These are phyloP conservation scores for Physella acuta DNA, from an alignment of 1,140 invertebrate species.

Conservation along the genomic window DNA sequence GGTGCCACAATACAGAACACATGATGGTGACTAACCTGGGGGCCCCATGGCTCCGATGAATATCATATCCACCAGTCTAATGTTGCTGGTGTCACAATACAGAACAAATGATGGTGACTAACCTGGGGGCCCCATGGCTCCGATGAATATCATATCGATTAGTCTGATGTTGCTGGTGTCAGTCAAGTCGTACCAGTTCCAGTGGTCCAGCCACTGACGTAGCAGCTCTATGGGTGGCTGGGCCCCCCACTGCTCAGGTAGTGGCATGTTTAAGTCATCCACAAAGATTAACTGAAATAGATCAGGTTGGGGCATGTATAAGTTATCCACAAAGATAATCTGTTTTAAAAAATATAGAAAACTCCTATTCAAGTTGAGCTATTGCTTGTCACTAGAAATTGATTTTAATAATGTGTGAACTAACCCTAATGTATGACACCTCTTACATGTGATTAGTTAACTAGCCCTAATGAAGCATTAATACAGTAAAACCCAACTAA, in stretches of 20 bases:
- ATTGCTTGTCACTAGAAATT: no score
- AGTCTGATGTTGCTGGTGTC: slow-evolving; percentile 81
- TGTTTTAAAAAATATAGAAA: no score
- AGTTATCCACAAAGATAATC: no score
- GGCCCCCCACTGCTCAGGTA: slow-evolving; percentile 77
- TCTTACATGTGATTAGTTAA: neutral
- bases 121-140: slow-evolving; percentile 85
- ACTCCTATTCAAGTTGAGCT: no score
- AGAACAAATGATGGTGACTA: no score
- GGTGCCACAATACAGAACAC: no score
- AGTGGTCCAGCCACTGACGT: slow-evolving; percentile 88
- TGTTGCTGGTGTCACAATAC: no score
- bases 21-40: no score
- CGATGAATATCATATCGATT: slow-evolving; percentile 85
- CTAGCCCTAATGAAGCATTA: neutral
- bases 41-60: no score
- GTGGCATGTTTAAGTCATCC: slow-evolving; percentile 91
- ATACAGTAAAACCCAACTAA: neutral
- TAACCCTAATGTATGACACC: no score
- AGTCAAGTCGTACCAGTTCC: slow-evolving; percentile 86
- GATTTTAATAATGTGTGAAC: no score
- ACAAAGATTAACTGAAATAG: slow-evolving; percentile 80
- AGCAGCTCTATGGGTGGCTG: slow-evolving; percentile 90
- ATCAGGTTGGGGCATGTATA: neutral
- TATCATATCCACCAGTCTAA: no score